These are phyloP conservation scores for Enteromius viviparus DNA, from an alignment of 2,797 vertebrate genomes.

Conservation along the genomic window DNA sequence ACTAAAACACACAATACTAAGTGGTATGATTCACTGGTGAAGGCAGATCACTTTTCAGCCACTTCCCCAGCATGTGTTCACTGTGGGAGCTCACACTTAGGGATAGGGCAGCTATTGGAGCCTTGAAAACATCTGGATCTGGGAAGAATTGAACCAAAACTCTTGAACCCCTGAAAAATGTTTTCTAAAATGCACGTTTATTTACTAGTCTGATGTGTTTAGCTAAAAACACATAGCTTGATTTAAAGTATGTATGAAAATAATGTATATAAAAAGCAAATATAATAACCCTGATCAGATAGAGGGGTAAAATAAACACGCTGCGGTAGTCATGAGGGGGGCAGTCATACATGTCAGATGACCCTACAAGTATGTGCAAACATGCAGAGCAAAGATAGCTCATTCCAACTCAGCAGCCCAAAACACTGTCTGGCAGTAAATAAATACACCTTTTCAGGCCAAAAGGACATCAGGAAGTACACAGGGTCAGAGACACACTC, in stretches of 20 bases:
- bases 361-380: conserved; percentile 24
- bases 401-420: not conserved
- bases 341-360: not conserved
- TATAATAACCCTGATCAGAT: not conserved
- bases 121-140: conserved; percentile 23
- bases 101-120: not conserved
- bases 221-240: not conserved
- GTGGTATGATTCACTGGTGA: not conserved
- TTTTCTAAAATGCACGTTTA: not conserved
- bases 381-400: not conserved
- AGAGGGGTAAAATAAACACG: not conserved
- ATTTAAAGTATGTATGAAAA: not conserved
- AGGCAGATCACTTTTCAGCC: not conserved
- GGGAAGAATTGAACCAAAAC: not conserved
- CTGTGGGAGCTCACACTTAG: conserved; percentile 5
- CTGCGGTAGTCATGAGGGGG: not conserved
- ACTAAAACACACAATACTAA: not conserved
- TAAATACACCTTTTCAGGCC: not conserved
- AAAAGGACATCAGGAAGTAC: not conserved
- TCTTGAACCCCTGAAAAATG: not conserved
- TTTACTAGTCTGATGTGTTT: not conserved
- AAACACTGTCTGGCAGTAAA: conserved; percentile 1
- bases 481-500: not conserved
- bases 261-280: not conserved
- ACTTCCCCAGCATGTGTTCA: not conserved